phyloP scores from a whole-genome alignment of 1,140 invertebrate species.

The Lordiphosa collinella region DNA sequence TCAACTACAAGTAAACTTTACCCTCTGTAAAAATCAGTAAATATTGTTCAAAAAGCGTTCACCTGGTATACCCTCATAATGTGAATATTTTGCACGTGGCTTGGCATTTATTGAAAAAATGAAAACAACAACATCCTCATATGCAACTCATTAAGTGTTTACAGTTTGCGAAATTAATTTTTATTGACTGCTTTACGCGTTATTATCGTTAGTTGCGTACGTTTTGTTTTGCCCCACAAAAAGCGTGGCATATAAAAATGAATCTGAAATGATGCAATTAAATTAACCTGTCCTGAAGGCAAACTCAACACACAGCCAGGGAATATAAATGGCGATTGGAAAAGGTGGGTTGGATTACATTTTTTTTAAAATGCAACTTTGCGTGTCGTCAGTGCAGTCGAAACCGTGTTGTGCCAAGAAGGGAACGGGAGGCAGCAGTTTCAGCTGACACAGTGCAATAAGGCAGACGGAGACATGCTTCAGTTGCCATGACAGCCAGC shows the following conservation, averaged over 20 bases:
- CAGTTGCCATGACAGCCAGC: constrained; percentile 29
- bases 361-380: constrained; percentile 43
- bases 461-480: constrained; percentile 1
- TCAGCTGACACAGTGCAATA: constrained; percentile 5
- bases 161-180: constrained; percentile 68
- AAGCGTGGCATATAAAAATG: constrained; percentile 56
- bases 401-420: not conserved
- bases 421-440: not conserved
- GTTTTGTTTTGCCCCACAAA: constrained; percentile 25
- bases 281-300: constrained; percentile 38
- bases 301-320: constrained; percentile 9
- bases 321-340: not conserved
- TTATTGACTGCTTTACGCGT: constrained; percentile 52
- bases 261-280: constrained; percentile 69
- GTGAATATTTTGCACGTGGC: no score
- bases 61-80: no score
- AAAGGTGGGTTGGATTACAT: constrained; percentile 4
- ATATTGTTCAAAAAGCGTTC: no score
- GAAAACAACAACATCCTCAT: constrained; percentile 39
- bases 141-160: constrained; percentile 59
- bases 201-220: constrained; percentile 33
- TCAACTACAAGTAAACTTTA: no score
- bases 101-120: constrained; percentile 18
- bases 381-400: constrained; percentile 30
- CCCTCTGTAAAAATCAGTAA: no score